Base-by-base conservation (phyloP, 2,113 vertebrate species). In the Notothenia rossii region DNA sequence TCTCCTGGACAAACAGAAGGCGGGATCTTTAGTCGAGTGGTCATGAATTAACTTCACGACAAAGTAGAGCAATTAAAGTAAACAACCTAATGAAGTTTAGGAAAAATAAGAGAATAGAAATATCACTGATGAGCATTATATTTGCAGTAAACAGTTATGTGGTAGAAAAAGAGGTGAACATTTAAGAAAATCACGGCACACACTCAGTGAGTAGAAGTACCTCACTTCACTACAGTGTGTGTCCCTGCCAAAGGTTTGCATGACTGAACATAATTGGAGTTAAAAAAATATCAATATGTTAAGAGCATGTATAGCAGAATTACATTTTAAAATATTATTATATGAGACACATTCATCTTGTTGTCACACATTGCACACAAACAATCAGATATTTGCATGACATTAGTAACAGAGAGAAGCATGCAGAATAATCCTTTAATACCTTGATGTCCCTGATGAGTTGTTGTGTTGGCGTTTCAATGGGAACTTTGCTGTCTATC, bases 371-470 rank as follows among this genome's bases (percentile, higher is more conserved):
- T 29, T 29, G 29, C 29, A 29, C 29, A 29, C 29, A 29, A 4
- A 29, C 50, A 56, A 51, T 17, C 25, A 22, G 53, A 17, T 55
- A 18, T 43, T 65, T 33, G 7, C 20, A 53, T 9, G 11, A 29
- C 3, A 54, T 33, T 4, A 55, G 12, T 18, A 51, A 40, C 49
- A 43, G 2, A 6, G 6, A 49, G 10, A 50, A 49, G 49, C 11
- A 59, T 9, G 5, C 5, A 25, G 53, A 7, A 14, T 7, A 48
- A 11, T 22, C 5, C 6, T 29, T 67, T 90, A 90, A 54, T 95
- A 97, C 97, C 96, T 96, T 97, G 87, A 98, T 97, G 92, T 98
- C 97, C 79, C 95, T 95, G 85, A 98, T 98, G 77, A 98, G 96
- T 4, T 98, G 97, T 84, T 98, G 97, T 0, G 97, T 98, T 10